Evolutionary conservation across 2,797 vertebrate genomes (phyloP), one percentile per base, ranked within the genome.

Genomic region (Melanotaenia boesemani): DNA sequence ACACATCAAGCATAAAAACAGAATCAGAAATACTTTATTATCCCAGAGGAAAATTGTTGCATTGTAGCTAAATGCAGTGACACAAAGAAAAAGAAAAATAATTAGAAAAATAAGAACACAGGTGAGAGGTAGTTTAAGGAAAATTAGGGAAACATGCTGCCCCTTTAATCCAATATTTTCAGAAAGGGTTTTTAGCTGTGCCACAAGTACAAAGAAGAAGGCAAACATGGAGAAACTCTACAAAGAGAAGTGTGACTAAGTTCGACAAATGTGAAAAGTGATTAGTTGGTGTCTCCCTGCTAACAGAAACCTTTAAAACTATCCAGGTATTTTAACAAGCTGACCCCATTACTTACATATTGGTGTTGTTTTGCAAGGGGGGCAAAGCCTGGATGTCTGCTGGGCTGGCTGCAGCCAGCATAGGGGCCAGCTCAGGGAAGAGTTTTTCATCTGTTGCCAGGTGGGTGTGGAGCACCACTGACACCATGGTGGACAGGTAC

Each of bases 401-500:
- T 0, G 88, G 87, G 20, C 80, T 84, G 52, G 91, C 92, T 39
- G 64, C 60, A 44, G 77, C 16, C 50, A 96, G 71, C 50, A 96
- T 85, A 1, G 91, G 88, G 9, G 72, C 84, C 71, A 96, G 77
- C 5, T 94, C 91, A 15, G 84, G 50, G 64, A 95, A 93, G 32
- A 95, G 89, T 67, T 72, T 90, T 0, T 4, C 58, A 32, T 95
- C 93, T 16, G 26, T 74, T 0, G 72, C 65, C 81, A 95, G 79
- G 34, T 95, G 93, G 39, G 67, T 91, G 52, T 91, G 88, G 62
- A 96, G 84, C 24, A 95, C 76, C 77, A 93, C 93, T 1, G 93
- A 93, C 70, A 92, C 85, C 93, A 96, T 87, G 72, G 79, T 88
- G 55, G 82, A 88, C 83, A 94, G 70, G 80, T 94, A 95, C 52